Conservation (phyloP, 2,113 vertebrate species). For the Etheostoma spectabile region DNA sequence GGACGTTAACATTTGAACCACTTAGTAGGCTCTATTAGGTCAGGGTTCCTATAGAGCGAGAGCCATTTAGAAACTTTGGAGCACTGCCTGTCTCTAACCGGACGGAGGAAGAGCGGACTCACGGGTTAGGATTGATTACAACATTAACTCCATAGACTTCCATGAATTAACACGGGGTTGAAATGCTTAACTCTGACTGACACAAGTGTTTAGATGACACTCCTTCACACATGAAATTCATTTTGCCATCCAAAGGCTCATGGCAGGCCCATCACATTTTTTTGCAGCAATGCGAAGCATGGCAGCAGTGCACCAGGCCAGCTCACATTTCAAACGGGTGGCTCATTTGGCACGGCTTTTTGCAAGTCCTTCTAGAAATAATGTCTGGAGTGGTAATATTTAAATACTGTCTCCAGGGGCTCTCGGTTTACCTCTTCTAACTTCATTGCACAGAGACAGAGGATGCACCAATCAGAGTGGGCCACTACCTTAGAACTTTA, state of each 20-base stretch:
- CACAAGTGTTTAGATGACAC: constrained; percentile 70
- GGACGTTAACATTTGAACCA: constrained; percentile 55
- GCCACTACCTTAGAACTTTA: constrained; percentile 7
- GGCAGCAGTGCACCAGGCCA: constrained; percentile 67
- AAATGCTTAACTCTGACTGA: constrained; percentile 74
- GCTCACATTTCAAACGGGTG: constrained; percentile 81
- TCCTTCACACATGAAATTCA: constrained; percentile 67
- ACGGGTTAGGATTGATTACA: constrained; percentile 75
- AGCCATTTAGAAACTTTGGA: constrained; percentile 76
- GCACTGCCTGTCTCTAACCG: constrained; percentile 78
- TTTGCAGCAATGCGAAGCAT: constrained; percentile 73
- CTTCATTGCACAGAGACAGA: constrained; percentile 72
- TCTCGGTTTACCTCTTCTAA: constrained; percentile 65
- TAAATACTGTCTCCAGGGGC: constrained; percentile 82
- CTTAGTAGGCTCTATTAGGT: constrained; percentile 66
- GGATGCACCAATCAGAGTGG: constrained; percentile 72
- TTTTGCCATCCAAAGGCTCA: constrained; percentile 60
- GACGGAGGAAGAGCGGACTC: constrained; percentile 66
- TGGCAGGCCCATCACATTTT: constrained; percentile 70
- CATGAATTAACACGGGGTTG: constrained; percentile 67
- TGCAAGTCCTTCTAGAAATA: constrained; percentile 82
- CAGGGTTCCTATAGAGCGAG: constrained; percentile 56
- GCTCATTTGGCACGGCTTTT: constrained; percentile 72
- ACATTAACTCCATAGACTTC: constrained; percentile 66
- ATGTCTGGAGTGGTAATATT: constrained; percentile 81